These are phyloP conservation scores for Tetragnatha versicolor DNA, from an alignment of 1,140 invertebrate species.

Conservation along the genomic window DNA sequence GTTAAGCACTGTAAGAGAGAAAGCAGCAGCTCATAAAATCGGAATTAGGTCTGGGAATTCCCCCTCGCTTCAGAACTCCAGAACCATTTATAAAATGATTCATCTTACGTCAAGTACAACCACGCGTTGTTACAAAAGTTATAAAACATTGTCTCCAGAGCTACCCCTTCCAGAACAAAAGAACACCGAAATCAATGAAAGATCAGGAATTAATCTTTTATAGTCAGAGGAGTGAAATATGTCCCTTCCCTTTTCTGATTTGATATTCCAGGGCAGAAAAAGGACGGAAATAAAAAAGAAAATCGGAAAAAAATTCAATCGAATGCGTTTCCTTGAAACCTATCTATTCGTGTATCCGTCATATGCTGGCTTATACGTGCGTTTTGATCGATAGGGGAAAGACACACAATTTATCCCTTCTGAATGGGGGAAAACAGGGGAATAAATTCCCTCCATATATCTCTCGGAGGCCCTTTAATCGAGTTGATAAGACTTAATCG, in stretches of 20 bases:
- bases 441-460: not conserved
- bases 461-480: conserved; percentile 7
- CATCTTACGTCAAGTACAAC: too few species aligned
- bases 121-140: too few species aligned
- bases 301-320: conserved; percentile 33
- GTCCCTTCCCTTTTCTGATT: conserved; percentile 14
- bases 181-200: conserved; percentile 10
- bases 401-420: conserved; percentile 38
- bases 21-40: too few species aligned
- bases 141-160: too few species aligned
- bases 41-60: too few species aligned
- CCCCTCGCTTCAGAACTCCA: too few species aligned
- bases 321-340: conserved; percentile 24
- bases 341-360: conserved; percentile 25
- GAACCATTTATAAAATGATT: too few species aligned
- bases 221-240: conserved; percentile 30
- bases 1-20: too few species aligned
- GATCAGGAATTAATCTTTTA: conserved; percentile 34
- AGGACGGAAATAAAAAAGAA: conserved; percentile 7
- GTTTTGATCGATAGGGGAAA: conserved; percentile 25
- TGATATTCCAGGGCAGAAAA: conserved; percentile 17
- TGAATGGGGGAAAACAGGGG: not conserved
- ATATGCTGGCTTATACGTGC: conserved; percentile 9
- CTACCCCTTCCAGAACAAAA: too few species aligned
- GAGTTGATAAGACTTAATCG: conserved; percentile 45